These are phyloP conservation scores for Deroptyus accipitrinus DNA, from an alignment of 2,113 vertebrate species.

Conservation along the genomic window DNA sequence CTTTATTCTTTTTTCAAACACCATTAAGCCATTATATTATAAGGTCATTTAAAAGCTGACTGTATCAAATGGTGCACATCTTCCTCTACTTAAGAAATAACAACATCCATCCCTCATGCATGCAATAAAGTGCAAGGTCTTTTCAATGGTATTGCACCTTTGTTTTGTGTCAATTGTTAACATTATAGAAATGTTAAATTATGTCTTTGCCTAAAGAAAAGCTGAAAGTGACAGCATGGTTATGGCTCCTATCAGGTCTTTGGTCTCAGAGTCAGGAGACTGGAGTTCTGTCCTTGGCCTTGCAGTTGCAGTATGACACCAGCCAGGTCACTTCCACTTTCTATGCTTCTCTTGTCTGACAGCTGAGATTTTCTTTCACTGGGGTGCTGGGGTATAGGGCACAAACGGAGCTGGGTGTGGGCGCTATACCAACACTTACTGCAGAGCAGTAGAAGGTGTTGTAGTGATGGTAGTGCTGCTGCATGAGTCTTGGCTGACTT, in stretches of 20 bases:
- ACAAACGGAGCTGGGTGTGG: not conserved
- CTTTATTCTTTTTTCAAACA: not conserved
- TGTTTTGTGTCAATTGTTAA: not conserved
- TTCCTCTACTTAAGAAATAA: not conserved
- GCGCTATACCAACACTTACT: not conserved
- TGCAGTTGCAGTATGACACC: not conserved
- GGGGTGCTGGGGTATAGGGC: not conserved
- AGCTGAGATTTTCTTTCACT: not conserved
- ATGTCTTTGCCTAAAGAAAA: not conserved
- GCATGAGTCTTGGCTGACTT: slow-evolving; percentile 17
- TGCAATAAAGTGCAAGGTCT: not conserved
- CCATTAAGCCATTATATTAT: not conserved
- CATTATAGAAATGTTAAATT: not conserved
- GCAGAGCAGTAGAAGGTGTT: not conserved
- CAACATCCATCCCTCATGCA: not conserved
- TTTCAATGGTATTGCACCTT: not conserved
- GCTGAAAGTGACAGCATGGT: not conserved
- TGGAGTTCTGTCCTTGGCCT: not conserved
- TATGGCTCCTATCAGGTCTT: not conserved
- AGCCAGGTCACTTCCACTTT: not conserved
- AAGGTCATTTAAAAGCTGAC: not conserved
- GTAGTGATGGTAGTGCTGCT: not conserved
- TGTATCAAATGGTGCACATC: not conserved
- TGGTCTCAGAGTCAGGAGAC: not conserved
- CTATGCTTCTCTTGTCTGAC: not conserved